These are phyloP conservation scores for Spongilla lacustris DNA, from an alignment of 37 sponge, comb jelly and placozoan genomes.

Conservation along the genomic window DNA sequence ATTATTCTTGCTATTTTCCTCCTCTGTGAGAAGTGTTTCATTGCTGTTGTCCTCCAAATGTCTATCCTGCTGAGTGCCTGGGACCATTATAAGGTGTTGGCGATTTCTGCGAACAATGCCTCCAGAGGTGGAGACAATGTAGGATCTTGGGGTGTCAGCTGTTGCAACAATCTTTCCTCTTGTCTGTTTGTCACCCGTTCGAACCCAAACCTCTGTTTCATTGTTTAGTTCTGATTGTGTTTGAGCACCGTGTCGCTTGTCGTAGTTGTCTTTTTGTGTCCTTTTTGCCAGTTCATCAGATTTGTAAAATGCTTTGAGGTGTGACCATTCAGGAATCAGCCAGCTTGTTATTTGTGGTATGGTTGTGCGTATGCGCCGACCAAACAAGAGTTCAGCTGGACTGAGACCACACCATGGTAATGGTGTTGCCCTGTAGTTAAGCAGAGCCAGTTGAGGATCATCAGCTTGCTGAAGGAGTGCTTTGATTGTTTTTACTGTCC, in stretches of 20 bases:
- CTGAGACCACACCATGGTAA: constrained; percentile 52
- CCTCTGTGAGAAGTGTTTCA: not conserved
- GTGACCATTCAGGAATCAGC: constrained; percentile 51
- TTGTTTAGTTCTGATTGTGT: constrained; percentile 9
- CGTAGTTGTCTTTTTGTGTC: constrained; percentile 39
- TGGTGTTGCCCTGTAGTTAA: constrained; percentile 55
- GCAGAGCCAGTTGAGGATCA: constrained; percentile 34
- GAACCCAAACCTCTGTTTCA: constrained; percentile 50
- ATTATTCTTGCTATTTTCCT: not conserved
- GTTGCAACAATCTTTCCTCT: constrained; percentile 20
- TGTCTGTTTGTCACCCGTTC: not conserved
- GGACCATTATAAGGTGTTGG: constrained; percentile 2
- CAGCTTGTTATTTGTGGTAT: constrained; percentile 31
- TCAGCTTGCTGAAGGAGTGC: not conserved
- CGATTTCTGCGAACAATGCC: constrained; percentile 36
- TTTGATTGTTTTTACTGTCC: constrained; percentile 49
- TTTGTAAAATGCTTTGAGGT: constrained; percentile 27
- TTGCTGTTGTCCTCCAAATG: not conserved
- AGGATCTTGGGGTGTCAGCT: constrained; percentile 35
- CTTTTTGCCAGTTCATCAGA: not conserved
- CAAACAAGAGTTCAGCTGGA: constrained; percentile 59
- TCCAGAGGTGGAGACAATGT: constrained; percentile 20
- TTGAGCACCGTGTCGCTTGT: constrained; percentile 32
- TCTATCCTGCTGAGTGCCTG: not conserved
- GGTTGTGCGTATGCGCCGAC: constrained; percentile 34